Base-by-base conservation (phyloP, 1,140 invertebrate genomes). In the Lordiphosa clarofinis region DNA sequence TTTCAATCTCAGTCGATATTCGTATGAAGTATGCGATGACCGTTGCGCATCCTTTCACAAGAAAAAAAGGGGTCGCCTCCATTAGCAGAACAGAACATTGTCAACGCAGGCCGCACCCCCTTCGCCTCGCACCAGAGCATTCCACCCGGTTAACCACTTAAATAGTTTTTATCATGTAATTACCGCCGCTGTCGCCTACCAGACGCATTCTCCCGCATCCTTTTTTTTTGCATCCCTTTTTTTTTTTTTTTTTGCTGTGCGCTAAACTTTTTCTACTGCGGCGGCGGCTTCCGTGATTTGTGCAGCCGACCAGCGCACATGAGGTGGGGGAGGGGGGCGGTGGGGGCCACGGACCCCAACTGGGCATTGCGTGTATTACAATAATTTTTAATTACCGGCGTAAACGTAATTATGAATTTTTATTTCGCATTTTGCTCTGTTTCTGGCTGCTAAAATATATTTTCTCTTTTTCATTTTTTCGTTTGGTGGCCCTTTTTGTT, bases 331-430 rank as follows among this genome's bases (percentile, higher is more conserved):
- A 4, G 19, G n/a, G 3, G 10, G 15, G 4, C 12, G 0, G 6
- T 15, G 15, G 13, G 40, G 28, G 57, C 73, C 65, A 49, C 36
- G 19, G 67, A 61, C 52, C 50, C 57, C 54, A 61, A 56, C 63
- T 71, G 73, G 61, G 68, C 82, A 78, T 75, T 86, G 78, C 86
- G 78, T 87, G 73, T 86, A 87, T 87, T 87, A 88, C 86, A 88
- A 88, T 88, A 86, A 88, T 88, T 88, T 88, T 88, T 88, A 88
- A 88, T 88, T 88, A 88, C 86, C 86, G 86, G 86, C 81, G 86
- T 87, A 88, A 88, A 88, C 73, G 86, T 88, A 88, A 88, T 88
- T 88, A 88, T 88, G 86, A 87, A 88, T 88, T 88, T 88, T 87
- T 86, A 86, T 87, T 87, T 82, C 61, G 66, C 65, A 59, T 60